Evolutionary conservation across 1,140 invertebrate genomes (phyloP).

Genomic region (Sminthurides bifidus): DNA sequence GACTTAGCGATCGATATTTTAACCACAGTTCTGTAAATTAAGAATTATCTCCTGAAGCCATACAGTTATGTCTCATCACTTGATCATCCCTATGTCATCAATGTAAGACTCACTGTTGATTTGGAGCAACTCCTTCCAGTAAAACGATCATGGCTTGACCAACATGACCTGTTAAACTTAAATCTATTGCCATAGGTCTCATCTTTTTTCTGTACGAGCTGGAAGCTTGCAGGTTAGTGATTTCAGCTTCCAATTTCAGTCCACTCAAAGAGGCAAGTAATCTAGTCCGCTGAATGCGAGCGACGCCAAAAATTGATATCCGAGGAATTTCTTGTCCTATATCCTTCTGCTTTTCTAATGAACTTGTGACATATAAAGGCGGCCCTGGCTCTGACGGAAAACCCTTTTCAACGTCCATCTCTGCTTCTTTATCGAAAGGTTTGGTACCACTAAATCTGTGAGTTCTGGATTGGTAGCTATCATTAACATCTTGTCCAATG

Average conservation of each 20-base stretch:
- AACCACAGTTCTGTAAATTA: slow-evolving; percentile 65
- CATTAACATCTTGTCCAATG: neutral
- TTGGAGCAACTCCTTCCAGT: slow-evolving; percentile 74
- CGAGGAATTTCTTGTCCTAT: slow-evolving; percentile 14
- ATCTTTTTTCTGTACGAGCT: slow-evolving; percentile 66
- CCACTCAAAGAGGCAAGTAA: slow-evolving; percentile 82
- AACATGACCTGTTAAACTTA: slow-evolving; percentile 77
- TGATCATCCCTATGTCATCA: no score
- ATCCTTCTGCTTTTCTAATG: slow-evolving; percentile 27
- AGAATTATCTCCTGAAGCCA: no score
- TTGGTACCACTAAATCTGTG: neutral
- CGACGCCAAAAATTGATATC: slow-evolving; percentile 72
- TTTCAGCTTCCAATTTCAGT: slow-evolving; percentile 79
- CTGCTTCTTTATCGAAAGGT: slow-evolving; percentile 15
- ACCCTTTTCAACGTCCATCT: slow-evolving; percentile 25
- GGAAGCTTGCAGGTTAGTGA: slow-evolving; percentile 67
- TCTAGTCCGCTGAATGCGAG: slow-evolving; percentile 72
- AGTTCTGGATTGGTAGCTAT: slow-evolving; percentile 10
- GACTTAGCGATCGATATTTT: slow-evolving; percentile 84
- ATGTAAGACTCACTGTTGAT: slow-evolving; percentile 82
- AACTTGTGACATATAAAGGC: slow-evolving; percentile 16
- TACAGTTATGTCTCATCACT: no score
- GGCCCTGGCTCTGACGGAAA: neutral
- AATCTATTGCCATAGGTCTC: slow-evolving; percentile 58
- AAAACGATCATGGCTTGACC: slow-evolving; percentile 85